These are phyloP conservation scores for Bombus confusus DNA, from an alignment of 1,140 invertebrate genomes.

Conservation along the genomic window DNA sequence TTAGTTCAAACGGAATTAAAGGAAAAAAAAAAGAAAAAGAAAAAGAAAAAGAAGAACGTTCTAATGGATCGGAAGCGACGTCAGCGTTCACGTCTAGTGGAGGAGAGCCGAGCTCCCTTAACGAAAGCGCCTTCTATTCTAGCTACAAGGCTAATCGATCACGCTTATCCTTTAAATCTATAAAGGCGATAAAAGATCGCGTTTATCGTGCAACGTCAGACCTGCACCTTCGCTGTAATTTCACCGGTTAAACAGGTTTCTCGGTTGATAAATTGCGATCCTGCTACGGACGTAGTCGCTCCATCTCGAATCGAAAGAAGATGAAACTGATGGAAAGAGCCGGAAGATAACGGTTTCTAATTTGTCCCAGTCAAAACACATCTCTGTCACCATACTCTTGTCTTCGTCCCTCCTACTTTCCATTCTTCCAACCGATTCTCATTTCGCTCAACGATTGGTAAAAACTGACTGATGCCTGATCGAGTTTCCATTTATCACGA, in stretches of 20 bases:
- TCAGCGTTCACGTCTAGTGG: conserved; percentile 6
- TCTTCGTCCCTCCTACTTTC: neutral
- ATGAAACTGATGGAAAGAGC: neutral
- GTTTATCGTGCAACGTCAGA: neutral
- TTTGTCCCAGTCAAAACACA: neutral
- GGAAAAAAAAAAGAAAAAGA: too few species aligned
- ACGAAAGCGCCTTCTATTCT: neutral
- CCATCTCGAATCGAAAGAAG: neutral
- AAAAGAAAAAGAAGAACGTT: neutral
- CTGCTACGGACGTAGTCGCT: too few species aligned
- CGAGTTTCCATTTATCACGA: neutral
- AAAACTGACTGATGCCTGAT: neutral
- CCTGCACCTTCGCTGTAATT: neutral
- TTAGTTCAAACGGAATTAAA: neutral
- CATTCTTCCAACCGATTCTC: neutral
- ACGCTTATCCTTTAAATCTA: conserved; percentile 30
- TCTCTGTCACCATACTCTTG: neutral
- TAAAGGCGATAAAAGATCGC: conserved; percentile 28
- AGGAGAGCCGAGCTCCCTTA: neutral
- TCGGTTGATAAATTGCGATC: neutral
- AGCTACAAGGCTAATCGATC: conserved; percentile 27
- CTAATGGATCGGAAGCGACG: neutral
- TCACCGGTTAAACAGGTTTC: neutral
- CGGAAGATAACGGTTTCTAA: neutral
- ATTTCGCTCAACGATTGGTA: neutral